Base-by-base conservation (phyloP, 2,888 invertebrate species). In the Drosophila dives region DNA sequence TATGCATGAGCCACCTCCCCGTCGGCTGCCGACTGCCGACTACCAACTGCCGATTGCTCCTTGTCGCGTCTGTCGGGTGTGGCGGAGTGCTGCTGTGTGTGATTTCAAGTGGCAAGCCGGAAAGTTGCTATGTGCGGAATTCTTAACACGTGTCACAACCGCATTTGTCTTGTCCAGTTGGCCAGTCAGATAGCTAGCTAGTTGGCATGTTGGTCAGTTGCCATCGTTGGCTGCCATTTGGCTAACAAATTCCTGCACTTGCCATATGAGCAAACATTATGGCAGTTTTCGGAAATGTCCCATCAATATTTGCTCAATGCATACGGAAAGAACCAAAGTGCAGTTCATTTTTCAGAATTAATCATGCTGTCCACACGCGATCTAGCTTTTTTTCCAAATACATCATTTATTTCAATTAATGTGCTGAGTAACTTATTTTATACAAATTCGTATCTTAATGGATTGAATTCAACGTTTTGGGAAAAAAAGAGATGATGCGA, bases 131-230 rank as follows among this genome's bases (percentile, higher is more conserved):
- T 89, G 74, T 82, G 88, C 70, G 83, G 85, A 80, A 86, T 86
- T 82, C 82, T 78, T 71, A 89, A 86, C 89, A 86, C 85, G 85
- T 86, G 85, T 86, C 85, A 80, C 70, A 64, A 69, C 66, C 68
- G 73, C 84, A 86, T 81, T 86, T 89, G 73, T 83, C 79, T 72
- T 81, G 78, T 78, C 60, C 48, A 64, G 45, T 72, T 65, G 56
- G 33, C 67, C 58, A 56, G 54, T 49, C 17, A 48, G 45, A 10
- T 20, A 12, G 38, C 20, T 20, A 12, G 51, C 36, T 32, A 49
- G 36, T 67, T 65, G 33, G 48, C 54, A 32, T n/a, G 15, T 20
- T 49, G 29, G 23, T 40, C 40, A 36, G 49, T 29, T 68, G 68
- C 54, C 54, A 63, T 59, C 49, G 34, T 45, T 8, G 45, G 26